Evolutionary conservation across 2,797 vertebrate genomes (phyloP).

Genomic region (Sarcoramphus papa): DNA sequence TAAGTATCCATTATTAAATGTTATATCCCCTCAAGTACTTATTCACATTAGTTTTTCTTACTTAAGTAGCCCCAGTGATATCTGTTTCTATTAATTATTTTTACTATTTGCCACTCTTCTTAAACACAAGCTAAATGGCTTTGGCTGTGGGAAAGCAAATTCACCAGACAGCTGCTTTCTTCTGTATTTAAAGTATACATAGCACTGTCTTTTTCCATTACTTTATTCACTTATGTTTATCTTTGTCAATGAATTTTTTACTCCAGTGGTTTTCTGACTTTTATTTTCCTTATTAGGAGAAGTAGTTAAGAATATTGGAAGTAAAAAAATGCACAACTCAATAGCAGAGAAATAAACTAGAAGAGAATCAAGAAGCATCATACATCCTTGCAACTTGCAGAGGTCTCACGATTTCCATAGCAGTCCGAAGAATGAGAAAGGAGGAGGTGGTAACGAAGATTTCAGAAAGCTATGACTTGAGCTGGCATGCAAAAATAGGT

Average conservation of each 20-base stretch:
- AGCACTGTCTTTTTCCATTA: background rate
- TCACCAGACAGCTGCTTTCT: background rate
- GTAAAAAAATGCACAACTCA: background rate
- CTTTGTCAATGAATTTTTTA: background rate
- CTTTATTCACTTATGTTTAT: background rate
- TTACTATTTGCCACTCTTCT: slow-evolving; percentile 10
- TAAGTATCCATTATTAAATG: slow-evolving; percentile 30
- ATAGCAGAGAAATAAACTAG: background rate
- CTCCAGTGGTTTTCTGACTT: background rate
- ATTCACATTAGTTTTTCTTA: background rate
- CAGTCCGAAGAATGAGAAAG: background rate
- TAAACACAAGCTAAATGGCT: background rate
- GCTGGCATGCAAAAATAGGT: background rate
- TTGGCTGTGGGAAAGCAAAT: background rate
- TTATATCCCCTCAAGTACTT: slow-evolving; percentile 19
- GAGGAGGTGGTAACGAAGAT: background rate
- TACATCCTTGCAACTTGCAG: background rate
- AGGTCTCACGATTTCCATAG: background rate
- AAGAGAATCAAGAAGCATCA: background rate
- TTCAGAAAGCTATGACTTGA: background rate
- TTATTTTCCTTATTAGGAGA: background rate
- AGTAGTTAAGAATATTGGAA: background rate
- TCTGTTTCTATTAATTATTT: slow-evolving; percentile 41
- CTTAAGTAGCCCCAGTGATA: background rate
- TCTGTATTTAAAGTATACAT: background rate